Evolutionary conservation across 30 jellyfish, hydroid and myxozoan genomes (phyloP), one percentile per base, ranked within the genome.

Genomic region (Sanderia malayensis): DNA sequence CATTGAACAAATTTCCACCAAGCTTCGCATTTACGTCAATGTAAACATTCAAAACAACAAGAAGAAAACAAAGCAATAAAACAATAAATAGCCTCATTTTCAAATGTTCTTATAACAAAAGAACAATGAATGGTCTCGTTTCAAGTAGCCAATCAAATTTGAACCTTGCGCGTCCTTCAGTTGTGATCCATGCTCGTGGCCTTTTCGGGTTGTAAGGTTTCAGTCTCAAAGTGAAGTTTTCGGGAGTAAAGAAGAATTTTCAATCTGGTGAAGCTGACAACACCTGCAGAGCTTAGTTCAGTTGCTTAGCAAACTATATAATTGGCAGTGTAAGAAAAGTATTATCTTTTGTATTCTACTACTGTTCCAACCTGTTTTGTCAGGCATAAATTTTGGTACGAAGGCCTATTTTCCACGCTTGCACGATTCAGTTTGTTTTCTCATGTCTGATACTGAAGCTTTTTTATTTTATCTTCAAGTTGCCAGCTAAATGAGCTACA

Each of bases 141-240:
- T 37, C 23, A 44, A 76, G 22, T 49, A 66, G 25, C 88, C 88
- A 76, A 76, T 76, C 58, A 64, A 53, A 76, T 76, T 76, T 34
- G 37, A 76, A 76, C 46, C 46, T 76, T 44, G 73, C 88, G 88
- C 88, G 88, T 76, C 88, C 27, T 76, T 65, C 73, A 65, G 79
- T 76, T 76, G 26, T 28, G 30, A 3, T 49, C 55, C 15, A 49
- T 15, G 8, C 64, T 49, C 64, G 64, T 49, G 64, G 64, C 64
- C 64, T 49, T 49, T 8, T 49, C 64, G 64, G 18, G 18, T 9
- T 2, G 64, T 4, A 49, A 49, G 64, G 64, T 37, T 37, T 13
- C 52, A 37, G 52, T 6, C 10, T 4, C 52, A 4, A 37, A 37
- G 52, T 37, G 6, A n/a, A n/a, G 6, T 37, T 13, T 37, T 37